A percentile compares a stretch with the other conserved stretches of the same genome.
These are phyloP conservation scores for Halcyon leucocephala DNA, from an alignment of 2,797 vertebrate species.

Conservation along the genomic window DNA sequence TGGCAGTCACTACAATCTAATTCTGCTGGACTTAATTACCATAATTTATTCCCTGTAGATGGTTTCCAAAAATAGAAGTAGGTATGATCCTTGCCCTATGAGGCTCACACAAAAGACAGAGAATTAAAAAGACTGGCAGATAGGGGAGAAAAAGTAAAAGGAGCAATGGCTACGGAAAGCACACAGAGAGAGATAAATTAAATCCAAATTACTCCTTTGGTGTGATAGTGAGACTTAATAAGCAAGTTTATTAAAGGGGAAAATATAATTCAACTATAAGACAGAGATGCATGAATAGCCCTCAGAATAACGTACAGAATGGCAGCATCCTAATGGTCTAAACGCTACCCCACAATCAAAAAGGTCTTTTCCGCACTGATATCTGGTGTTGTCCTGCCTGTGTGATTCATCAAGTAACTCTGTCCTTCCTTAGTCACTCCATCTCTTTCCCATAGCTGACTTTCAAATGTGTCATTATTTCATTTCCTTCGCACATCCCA, in stretches of 20 bases:
- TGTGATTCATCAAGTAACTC: background rate
- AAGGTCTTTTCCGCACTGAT: background rate
- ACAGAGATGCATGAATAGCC: background rate
- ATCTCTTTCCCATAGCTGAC: background rate
- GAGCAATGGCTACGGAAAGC: background rate
- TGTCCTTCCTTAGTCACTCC: background rate
- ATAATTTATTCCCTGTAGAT: conserved; percentile 51
- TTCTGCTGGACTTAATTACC: conserved; percentile 51
- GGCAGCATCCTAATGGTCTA: background rate
- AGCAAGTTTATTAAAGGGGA: conserved; percentile 50
- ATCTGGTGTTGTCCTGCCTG: background rate
- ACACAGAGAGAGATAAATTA: conserved; percentile 18
- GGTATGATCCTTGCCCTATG: conserved; percentile 40
- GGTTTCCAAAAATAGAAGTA: conserved; percentile 61
- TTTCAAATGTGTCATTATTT: background rate
- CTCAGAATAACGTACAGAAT: background rate
- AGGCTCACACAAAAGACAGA: conserved; percentile 31
- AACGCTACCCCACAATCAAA: background rate
- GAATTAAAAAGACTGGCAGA: conserved; percentile 28
- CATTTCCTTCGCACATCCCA: background rate
- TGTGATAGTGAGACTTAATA: conserved; percentile 44
- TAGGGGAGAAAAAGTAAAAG: background rate
- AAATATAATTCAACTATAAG: conserved; percentile 23
- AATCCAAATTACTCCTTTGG: conserved; percentile 41
- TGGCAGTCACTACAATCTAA: conserved; percentile 52